Evolutionary conservation across 2,888 invertebrate genomes (phyloP).

Genomic region (Mantis religiosa): DNA sequence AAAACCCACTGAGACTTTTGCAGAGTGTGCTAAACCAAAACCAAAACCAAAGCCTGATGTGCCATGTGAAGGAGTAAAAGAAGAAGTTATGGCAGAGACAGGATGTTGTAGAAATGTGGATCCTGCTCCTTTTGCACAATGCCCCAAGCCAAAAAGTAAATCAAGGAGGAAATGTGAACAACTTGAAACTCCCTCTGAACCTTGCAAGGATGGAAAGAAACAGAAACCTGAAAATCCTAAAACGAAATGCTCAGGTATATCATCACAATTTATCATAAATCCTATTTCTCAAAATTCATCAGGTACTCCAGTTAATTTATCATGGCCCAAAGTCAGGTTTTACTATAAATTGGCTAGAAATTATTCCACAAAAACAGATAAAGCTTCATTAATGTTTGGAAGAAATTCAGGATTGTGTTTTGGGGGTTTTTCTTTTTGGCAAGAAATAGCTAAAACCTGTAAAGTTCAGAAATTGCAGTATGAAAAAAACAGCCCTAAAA

Average conservation of each 20-base stretch:
- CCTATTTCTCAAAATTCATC: not conserved
- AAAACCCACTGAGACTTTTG: not conserved
- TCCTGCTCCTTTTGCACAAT: not conserved
- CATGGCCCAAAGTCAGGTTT: not conserved
- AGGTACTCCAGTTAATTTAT: not conserved
- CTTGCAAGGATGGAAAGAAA: not conserved
- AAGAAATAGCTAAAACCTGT: no score
- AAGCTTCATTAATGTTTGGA: no score
- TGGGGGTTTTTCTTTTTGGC: no score
- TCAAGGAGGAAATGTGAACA: not conserved
- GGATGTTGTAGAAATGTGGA: not conserved
- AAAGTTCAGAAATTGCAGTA: no score
- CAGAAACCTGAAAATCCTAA: not conserved
- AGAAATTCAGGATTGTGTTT: no score
- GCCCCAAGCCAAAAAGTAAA: not conserved
- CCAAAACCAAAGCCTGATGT: not conserved
- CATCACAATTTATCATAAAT: not conserved
- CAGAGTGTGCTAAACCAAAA: not conserved
- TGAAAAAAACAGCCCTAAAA: no score
- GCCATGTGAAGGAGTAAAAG: not conserved
- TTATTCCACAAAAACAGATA: not conserved
- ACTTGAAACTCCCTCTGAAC: not conserved
- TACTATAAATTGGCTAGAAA: not conserved
- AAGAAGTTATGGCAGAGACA: not conserved
- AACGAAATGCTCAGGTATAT: not conserved